Evolutionary conservation across 2,113 vertebrate genomes (phyloP), one percentile per base, ranked within the genome.

Genomic region (Poecilia latipinna): DNA sequence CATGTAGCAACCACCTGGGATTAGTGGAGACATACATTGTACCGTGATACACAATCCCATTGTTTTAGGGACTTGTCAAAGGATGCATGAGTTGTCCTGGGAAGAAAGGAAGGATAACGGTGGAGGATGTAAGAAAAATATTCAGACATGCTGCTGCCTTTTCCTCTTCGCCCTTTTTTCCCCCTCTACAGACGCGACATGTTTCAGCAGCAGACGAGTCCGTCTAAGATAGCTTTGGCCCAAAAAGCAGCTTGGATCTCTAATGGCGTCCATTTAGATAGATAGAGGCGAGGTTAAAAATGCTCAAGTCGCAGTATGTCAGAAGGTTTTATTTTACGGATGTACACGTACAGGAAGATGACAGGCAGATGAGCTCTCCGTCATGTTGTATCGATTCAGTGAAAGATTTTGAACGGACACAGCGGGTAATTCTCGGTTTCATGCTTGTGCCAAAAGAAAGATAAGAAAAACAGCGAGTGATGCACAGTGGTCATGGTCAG

Each of bases 311-410:
- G 68, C 84, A 77, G 67, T 57, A 35, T 89, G 83, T 84, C 88
- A 89, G 75, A 77, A 39, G 42, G 37, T 85, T 86, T 90, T 82
- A 90, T 92, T 87, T 90, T 88, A 89, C 78, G 87, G 61, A 28
- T 29, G 73, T 77, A 74, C n/a, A 19, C 71, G 68, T 82, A 77
- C 33, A 37, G 44, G 82, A 78, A 88, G 83, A 87, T 84, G 90
- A 90, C 82, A 88, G 72, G 80, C 85, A 82, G 87, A 88, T 86
- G 90, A 92, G 86, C 89, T 87, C 87, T 90, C 84, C 54, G 81
- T 91, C 90, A 89, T 78, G 80, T 90, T 84, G 3, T 77, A 88
- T 89, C 86, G 88, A 91, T 89, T 90, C 82, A 82, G 64, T 68
- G 68, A 74, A 29, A 72, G 70, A 82, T 70, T 39, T 2, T 57